Evolutionary conservation across 2,888 invertebrate genomes (phyloP), one percentile per base, ranked within the genome.

Genomic region (Caenorhabditis sp.): DNA sequence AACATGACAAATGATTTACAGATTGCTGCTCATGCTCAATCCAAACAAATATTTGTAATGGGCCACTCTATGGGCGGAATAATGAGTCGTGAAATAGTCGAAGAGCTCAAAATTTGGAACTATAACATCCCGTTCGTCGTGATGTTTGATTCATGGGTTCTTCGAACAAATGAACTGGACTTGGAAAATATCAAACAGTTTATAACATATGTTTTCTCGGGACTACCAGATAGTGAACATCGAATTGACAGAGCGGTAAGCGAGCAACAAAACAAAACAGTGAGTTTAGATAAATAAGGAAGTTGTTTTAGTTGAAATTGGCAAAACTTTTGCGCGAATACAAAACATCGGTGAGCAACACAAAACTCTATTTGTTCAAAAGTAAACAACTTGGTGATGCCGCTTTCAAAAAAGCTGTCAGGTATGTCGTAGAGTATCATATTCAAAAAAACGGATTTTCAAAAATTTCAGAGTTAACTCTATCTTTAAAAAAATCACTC

Each of bases 1-100:
- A 36, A 58, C 54, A 24, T 10, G 12, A 55, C 1, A 27, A 19
- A 26, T n/a, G n/a, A 10, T 31, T 58, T 55, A n/a, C 53, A 82
- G 82, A 79, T 82, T 53, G 71, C 74, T 62, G 69, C 71, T 24
- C 81, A 81, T 62, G 69, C 79, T 19, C 63, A 69, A 36, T 31
- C 60, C 2, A 74, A 69, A 43, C 62, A 63, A 19, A 81, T 82
- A 17, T 80, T 81, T 54, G 59, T 84, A 0, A 71, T 84, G 54
- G 86, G 86, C 1, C 85, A 85, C 57, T 85, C 85, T 1, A 78
- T 85, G 69, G 86, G 86, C 12, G 86, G 86, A 27, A 81, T 80
- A 49, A 62, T 85, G 64, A 76, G 82, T 37, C 70, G 83, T 23
- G 82, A 84, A 60, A 79, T 84, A 19, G 78, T 81, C 2, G 51